These are phyloP conservation scores for Zeugodacus cucurbitae DNA, from an alignment of 1,140 invertebrate genomes.

Conservation along the genomic window DNA sequence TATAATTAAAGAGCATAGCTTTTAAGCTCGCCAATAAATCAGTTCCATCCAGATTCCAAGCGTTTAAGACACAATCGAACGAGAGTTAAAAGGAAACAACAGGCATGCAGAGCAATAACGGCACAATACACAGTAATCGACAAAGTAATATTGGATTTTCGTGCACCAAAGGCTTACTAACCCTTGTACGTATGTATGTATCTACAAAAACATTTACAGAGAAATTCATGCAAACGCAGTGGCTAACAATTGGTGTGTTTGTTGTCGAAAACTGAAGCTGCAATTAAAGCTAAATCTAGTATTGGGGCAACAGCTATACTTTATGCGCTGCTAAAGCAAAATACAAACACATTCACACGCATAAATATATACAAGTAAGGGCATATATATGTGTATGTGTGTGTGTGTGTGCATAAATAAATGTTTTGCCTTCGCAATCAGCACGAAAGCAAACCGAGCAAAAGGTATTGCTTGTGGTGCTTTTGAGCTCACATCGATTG, in stretches of 20 bases:
- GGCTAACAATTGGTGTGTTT: background rate
- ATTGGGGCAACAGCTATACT: background rate
- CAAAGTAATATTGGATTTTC: background rate
- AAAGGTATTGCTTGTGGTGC: background rate
- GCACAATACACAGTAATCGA: background rate
- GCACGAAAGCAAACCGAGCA: background rate
- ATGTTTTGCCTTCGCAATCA: background rate
- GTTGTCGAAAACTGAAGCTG: background rate
- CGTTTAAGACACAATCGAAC: background rate
- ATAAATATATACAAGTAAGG: background rate
- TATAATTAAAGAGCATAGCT: background rate
- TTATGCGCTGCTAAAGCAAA: background rate
- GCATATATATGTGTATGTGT: too few relatives aligned
- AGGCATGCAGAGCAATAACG: background rate
- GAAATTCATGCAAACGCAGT: background rate
- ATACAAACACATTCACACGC: background rate
- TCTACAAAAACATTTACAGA: background rate
- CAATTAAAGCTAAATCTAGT: background rate
- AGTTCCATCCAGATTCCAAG: background rate
- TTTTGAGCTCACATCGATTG: background rate
- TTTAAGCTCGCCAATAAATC: background rate
- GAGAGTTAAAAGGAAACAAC: background rate
- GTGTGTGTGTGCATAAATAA: background rate
- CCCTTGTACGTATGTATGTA: background rate
- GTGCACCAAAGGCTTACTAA: background rate